Evolutionary conservation across 2,113 vertebrate species (phyloP), one percentile per base, ranked within the genome.

Genomic region (Lepus timidus): DNA sequence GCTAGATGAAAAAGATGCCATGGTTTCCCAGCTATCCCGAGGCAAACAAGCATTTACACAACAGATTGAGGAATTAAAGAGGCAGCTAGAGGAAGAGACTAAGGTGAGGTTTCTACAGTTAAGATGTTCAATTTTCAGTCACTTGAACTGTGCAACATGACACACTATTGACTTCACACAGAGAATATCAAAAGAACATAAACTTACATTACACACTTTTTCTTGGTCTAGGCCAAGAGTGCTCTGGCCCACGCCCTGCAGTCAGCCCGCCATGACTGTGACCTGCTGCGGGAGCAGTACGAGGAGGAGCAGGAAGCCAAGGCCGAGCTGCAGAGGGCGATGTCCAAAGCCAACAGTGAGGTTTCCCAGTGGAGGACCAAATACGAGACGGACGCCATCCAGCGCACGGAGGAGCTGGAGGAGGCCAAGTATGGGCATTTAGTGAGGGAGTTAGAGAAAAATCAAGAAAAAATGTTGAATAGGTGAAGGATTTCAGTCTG

Each of bases 301-400:
- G 98, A 99, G 39, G 98, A 99, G 90, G 98, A 98, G 39, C 98
- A 98, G 92, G 98, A 98, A 92, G 97, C 96, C 79, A 98, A 98
- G 88, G 98, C 97, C 0, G 99, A 99, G 92, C 98, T 99, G 71
- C 99, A 99, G 90, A 98, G 98, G 2, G 96, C 97, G 0, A 91
- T 99, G 98, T 99, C 99, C 92, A 99, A 99, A 94, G 98, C 98
- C 95, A 99, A 99, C 93, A 96, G 97, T 0, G 98, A 99, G 85
- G 98, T 99, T 31, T 97, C 98, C 67, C 98, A 99, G 94, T 99
- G 99, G 99, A 99, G 98, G 97, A 98, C 98, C 95, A 99, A 99
- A 96, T 99, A 98, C 0, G 99, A 99, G 97, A 98, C 98, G 0
- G 98, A 99, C 0, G 99, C 98, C 31, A 99, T 99, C 93, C 98